Base-by-base conservation (phyloP, 1,140 invertebrate genomes). In the Atopsyche davidsoni region DNA sequence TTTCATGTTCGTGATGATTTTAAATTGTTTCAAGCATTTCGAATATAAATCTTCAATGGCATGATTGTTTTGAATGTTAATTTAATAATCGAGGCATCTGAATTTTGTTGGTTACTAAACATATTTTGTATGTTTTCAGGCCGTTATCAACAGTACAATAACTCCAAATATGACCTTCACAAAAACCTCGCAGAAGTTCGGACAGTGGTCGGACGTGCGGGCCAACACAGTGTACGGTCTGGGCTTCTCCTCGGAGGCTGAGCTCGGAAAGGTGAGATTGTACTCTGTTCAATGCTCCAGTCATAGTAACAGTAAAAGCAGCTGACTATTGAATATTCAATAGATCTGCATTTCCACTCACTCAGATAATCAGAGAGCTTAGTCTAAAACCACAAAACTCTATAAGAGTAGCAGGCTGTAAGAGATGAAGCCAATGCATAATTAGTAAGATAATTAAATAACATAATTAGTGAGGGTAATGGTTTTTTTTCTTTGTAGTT, bases 181-280 rank as follows among this genome's bases (percentile, higher is more conserved):
- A 32, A 98, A 98, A 73, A 98, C 95, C 9, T 97, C 94, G 22
- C 95, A 98, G 69, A 98, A 98, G 73, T 98, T 98, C 78, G 94
- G 94, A 2, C 96, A 98, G 68, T 98, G 95, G 95, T 96, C 93
- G 46, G 96, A 98, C 75, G 87, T 95, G 23, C 75, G 93, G 50
- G 93, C 94, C 4, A 97, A 97, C 73, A 97, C 93, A 2, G 94
- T 98, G 10, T 98, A 98, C 72, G 96, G 95, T 2, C 79, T 98
- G 38, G 96, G 96, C 7, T 98, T 98, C 73, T 85, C 88, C 23
- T 91, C 93, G 0, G 96, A 98, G 70, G 81, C 81, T 39, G 96
- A 98, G 70, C 73, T 98, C 35, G 92, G 90, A 62, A 96, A 96
- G 80, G 87, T 86, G 69, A 62, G 56, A 70, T 48, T 38, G 53